A percentile compares a stretch with the other conserved stretches of the same genome.
phyloP scores from a whole-genome alignment of 2,888 invertebrate species.

The Drosophila glabriapex region DNA sequence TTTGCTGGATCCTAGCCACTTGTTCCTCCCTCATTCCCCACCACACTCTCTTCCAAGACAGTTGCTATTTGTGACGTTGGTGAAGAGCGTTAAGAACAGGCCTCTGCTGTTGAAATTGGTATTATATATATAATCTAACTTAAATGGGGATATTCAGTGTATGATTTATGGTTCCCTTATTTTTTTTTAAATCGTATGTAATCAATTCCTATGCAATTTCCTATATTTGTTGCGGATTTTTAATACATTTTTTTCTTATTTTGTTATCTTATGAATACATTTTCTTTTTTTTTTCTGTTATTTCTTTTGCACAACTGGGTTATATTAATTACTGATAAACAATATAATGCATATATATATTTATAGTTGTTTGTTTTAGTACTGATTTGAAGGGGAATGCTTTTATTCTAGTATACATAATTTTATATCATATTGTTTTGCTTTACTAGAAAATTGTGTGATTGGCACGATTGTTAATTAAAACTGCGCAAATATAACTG shows the following conservation, averaged over 20 bases:
- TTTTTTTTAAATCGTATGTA: not conserved
- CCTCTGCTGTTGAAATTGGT: not conserved
- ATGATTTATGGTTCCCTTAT: not conserved
- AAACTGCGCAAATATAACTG: not conserved
- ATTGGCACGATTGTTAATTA: not conserved
- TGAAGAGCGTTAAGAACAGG: constrained; percentile 23
- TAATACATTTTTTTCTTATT: not conserved
- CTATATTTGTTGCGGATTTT: not conserved
- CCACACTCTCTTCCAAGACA: constrained; percentile 35
- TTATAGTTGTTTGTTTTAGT: not conserved
- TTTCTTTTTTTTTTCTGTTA: constrained; percentile 1
- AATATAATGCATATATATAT: not conserved
- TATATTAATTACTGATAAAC: not conserved
- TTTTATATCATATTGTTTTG: not conserved
- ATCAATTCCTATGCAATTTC: not conserved
- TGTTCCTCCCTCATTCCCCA: not conserved
- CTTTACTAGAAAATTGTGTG: not conserved
- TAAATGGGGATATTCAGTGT: constrained; percentile 9
- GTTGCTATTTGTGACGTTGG: constrained; percentile 41
- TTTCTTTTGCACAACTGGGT: not conserved
- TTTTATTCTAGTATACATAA: not conserved
- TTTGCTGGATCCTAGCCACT: constrained; percentile 36
- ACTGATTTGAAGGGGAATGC: not conserved
- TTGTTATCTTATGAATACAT: constrained; percentile 11
- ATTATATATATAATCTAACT: constrained; percentile 12